Percentiles rank a stretch among this genome's conserved stretches.
Evolutionary conservation across 2,113 vertebrate species (phyloP).

Genomic region (Oxyruncus cristatus): DNA sequence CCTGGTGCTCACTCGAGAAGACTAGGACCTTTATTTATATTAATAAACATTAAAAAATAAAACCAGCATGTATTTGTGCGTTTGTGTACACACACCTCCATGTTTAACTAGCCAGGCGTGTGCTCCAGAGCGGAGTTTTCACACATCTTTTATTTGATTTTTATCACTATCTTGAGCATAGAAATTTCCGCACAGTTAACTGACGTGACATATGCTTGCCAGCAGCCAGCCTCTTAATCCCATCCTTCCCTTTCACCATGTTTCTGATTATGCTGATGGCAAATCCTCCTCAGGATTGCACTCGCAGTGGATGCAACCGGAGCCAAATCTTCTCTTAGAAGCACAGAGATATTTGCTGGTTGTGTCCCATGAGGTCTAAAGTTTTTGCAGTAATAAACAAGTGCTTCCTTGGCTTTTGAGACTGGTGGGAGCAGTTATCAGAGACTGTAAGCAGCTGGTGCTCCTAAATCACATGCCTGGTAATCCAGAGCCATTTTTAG

Average conservation of each 20-base stretch:
- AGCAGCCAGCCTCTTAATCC: slow-evolving; percentile 35
- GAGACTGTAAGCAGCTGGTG: background rate
- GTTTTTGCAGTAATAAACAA: slow-evolving; percentile 31
- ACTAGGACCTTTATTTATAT: background rate
- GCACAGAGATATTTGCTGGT: background rate
- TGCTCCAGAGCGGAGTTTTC: slow-evolving; percentile 9
- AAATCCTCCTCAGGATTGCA: slow-evolving; percentile 19
- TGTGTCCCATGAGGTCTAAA: background rate
- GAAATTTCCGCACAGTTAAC: background rate
- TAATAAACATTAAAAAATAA: background rate
- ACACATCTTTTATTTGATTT: slow-evolving; percentile 21
- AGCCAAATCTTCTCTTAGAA: slow-evolving; percentile 6
- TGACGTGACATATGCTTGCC: slow-evolving; percentile 23
- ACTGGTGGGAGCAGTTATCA: background rate
- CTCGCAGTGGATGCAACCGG: background rate
- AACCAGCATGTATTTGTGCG: background rate
- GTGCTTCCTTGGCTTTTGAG: background rate
- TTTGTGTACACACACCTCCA: background rate
- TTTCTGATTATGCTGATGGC: slow-evolving; percentile 38
- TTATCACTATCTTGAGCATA: background rate
- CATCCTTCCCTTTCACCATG: slow-evolving; percentile 15
- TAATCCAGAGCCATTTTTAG: background rate
- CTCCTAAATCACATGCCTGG: background rate
- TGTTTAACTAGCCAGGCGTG: background rate
- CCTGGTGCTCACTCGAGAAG: background rate